Evolutionary conservation across 1,140 invertebrate genomes (phyloP).

Genomic region (Apis florea): DNA sequence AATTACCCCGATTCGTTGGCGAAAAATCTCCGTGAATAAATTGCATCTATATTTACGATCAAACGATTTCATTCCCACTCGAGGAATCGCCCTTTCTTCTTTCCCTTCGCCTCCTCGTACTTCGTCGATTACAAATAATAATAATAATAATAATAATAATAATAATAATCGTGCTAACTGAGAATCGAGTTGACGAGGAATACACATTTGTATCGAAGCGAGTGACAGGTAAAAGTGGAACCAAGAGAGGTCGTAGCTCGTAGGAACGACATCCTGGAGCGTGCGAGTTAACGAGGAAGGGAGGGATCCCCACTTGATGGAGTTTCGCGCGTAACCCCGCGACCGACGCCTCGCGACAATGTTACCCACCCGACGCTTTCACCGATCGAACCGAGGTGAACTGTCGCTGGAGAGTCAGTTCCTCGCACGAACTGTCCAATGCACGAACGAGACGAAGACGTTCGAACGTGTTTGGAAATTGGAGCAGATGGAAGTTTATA

Average conservation of each 20-base stretch:
- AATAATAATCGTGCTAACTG: no score
- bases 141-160: no score
- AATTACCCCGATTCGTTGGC: no score
- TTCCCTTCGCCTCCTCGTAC: no score
- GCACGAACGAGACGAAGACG: no score
- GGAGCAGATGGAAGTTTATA: no score
- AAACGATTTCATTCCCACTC: no score
- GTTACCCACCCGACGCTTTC: conserved; percentile 62
- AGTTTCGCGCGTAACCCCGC: conserved; percentile 53
- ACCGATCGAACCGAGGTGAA: conserved; percentile 36
- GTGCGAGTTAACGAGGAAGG: conserved; percentile 24
- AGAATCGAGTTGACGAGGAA: no score
- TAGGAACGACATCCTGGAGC: conserved; percentile 19
- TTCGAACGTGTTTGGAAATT: not conserved
- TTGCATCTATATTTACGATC: no score
- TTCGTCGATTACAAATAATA: no score
- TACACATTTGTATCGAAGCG: not conserved
- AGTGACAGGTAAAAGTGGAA: conserved; percentile 28
- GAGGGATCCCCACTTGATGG: conserved; percentile 23
- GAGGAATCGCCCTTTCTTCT: no score
- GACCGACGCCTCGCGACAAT: conserved; percentile 62
- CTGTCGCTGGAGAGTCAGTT: conserved; percentile 16
- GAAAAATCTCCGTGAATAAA: no score
- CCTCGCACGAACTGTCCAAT: not conserved
- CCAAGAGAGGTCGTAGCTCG: conserved; percentile 26